Evolutionary conservation across 2,797 vertebrate species (phyloP).

Genomic region (Sebastes goodei): DNA sequence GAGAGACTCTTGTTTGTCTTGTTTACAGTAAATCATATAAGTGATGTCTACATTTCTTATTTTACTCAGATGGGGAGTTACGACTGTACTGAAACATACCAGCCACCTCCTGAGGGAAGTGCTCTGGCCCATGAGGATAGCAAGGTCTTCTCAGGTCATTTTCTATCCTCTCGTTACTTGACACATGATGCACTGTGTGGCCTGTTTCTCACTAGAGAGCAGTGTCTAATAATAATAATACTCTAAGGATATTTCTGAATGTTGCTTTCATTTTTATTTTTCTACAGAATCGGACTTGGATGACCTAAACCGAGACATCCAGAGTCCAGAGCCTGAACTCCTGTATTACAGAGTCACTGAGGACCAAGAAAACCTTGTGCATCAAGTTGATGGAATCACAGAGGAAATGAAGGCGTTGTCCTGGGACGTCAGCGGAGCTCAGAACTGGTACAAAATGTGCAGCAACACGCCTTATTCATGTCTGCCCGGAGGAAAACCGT

Average conservation of each 20-base stretch:
- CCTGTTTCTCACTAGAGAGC: background rate
- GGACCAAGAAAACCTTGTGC: conserved; percentile 19
- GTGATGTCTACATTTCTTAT: background rate
- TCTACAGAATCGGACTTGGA: conserved; percentile 44
- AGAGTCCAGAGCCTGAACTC: conserved; percentile 65
- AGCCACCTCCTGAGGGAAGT: conserved; percentile 15
- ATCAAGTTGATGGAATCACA: background rate
- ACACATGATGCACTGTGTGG: background rate
- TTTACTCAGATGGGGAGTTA: conserved; percentile 63
- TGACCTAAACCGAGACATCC: conserved; percentile 14
- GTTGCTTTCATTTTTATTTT: background rate
- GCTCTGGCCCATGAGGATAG: background rate
- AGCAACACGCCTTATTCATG: background rate
- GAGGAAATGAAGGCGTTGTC: conserved; percentile 1
- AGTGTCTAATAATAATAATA: background rate
- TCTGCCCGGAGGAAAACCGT: background rate
- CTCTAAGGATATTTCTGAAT: background rate
- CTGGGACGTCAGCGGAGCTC: background rate
- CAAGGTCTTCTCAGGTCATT: conserved; percentile 39
- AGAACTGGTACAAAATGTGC: conserved; percentile 27
- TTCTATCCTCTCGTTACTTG: background rate
- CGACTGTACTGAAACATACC: conserved; percentile 29
- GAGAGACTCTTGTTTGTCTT: background rate
- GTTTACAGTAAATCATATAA: background rate
- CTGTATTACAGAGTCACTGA: conserved; percentile 38